phyloP scores from a whole-genome alignment of 2,797 vertebrate genomes.

The Coluber constrictor region DNA sequence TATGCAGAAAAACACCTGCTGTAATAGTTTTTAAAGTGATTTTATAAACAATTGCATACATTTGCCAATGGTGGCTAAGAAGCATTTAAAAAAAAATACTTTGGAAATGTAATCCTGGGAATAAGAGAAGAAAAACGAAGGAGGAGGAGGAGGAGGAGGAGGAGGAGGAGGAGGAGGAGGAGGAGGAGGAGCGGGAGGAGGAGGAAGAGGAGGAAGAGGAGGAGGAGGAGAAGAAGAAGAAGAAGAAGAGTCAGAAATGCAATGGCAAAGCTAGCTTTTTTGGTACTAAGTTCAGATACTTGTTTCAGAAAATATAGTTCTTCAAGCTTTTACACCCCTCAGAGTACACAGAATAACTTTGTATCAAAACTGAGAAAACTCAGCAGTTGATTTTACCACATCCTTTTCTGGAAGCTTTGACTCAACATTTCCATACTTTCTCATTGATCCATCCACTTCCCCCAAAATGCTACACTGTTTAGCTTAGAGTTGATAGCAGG shows the following conservation, averaged over 20 bases:
- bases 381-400: neutral
- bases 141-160: neutral
- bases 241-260: no score
- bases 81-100: neutral
- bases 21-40: neutral
- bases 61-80: neutral
- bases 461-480: neutral
- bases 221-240: neutral
- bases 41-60: neutral
- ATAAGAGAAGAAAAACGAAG: neutral
- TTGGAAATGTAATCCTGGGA: neutral
- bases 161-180: neutral
- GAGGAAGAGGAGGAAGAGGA: neutral
- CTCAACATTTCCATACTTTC: neutral
- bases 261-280: neutral
- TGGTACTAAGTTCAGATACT: neutral
- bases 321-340: neutral
- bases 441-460: neutral
- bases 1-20: neutral
- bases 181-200: no score
- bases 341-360: neutral
- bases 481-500: neutral
- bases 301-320: neutral
- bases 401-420: no score
- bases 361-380: neutral